Conservation (phyloP, 2,888 invertebrate species). For the Cryptophagus acutangulus region DNA sequence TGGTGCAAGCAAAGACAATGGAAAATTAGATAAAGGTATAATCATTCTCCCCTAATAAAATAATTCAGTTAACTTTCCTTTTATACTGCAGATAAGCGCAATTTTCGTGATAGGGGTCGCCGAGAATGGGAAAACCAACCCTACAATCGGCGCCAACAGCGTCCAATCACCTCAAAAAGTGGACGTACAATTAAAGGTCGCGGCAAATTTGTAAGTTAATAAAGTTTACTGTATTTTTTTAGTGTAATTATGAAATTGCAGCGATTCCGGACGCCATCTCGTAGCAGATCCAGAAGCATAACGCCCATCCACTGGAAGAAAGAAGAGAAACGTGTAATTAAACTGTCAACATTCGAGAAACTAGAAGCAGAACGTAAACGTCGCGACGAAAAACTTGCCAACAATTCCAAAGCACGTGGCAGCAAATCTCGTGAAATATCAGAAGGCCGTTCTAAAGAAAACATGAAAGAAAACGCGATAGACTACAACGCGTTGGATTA, state of each 20-base stretch:
- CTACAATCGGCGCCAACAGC: constrained; percentile 36
- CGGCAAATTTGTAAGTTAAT: constrained; percentile 80
- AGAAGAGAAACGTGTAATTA: constrained; percentile 79
- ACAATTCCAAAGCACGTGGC: constrained; percentile 9
- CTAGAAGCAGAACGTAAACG: constrained; percentile 63
- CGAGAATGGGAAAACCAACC: constrained; percentile 45
- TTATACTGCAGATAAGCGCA: constrained; percentile 26
- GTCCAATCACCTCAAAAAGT: constrained; percentile 59
- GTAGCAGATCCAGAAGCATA: constrained; percentile 78
- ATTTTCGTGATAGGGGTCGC: constrained; percentile 33
- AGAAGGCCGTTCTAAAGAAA: constrained; percentile 10
- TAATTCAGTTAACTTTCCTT: constrained; percentile 8
- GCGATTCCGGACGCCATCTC: constrained; percentile 82
- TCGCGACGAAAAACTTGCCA: constrained; percentile 48
- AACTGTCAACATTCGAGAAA: constrained; percentile 74
- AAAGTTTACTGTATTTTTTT: neutral
- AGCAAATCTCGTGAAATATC: neutral
- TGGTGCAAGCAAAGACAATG: constrained; percentile 47
- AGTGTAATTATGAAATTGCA: constrained; percentile 39
- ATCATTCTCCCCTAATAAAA: too few relatives aligned
- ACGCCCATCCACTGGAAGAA: constrained; percentile 95
- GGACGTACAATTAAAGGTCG: constrained; percentile 87
- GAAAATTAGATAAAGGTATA: constrained; percentile 27
- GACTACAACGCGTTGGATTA: constrained; percentile 73
- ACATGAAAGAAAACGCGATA: constrained; percentile 45